Evolutionary conservation across 2,888 invertebrate genomes (phyloP).

Genomic region (Microplitis manilae): DNA sequence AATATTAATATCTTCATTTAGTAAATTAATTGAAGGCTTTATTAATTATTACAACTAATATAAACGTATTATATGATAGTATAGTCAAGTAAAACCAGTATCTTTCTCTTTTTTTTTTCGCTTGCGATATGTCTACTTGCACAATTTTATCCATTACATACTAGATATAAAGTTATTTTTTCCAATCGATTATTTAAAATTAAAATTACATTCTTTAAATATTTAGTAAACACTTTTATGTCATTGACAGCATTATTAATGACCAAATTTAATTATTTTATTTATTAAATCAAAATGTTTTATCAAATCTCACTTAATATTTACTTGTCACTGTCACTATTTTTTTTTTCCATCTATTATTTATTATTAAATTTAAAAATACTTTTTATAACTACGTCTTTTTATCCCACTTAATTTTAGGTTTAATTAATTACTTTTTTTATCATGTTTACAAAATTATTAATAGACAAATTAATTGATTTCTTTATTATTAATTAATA

Average conservation of each 20-base stretch:
- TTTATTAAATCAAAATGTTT: constrained; percentile 8
- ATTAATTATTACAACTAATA: background rate
- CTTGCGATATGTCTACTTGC: constrained; percentile 17
- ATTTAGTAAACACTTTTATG: background rate
- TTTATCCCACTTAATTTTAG: too few species aligned
- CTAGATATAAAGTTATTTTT: background rate
- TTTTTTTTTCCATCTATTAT: too few species aligned
- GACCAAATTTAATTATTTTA: too few species aligned
- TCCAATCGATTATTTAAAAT: background rate
- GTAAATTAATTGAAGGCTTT: background rate
- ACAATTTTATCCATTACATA: constrained; percentile 18
- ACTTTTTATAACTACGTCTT: too few species aligned
- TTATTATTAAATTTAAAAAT: too few species aligned
- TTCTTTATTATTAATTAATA: too few species aligned
- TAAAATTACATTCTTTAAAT: background rate
- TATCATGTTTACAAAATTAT: too few species aligned
- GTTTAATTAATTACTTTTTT: too few species aligned
- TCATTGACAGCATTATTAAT: background rate
- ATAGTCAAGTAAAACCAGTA: constrained; percentile 17
- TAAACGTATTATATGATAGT: background rate
- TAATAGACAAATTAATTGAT: too few species aligned
- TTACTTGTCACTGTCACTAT: too few species aligned
- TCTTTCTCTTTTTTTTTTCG: constrained; percentile 15
- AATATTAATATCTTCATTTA: too few species aligned
- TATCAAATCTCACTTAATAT: constrained; percentile 23